These are phyloP conservation scores for Oreochromis aureus DNA, from an alignment of 2,113 vertebrate genomes.

Conservation along the genomic window DNA sequence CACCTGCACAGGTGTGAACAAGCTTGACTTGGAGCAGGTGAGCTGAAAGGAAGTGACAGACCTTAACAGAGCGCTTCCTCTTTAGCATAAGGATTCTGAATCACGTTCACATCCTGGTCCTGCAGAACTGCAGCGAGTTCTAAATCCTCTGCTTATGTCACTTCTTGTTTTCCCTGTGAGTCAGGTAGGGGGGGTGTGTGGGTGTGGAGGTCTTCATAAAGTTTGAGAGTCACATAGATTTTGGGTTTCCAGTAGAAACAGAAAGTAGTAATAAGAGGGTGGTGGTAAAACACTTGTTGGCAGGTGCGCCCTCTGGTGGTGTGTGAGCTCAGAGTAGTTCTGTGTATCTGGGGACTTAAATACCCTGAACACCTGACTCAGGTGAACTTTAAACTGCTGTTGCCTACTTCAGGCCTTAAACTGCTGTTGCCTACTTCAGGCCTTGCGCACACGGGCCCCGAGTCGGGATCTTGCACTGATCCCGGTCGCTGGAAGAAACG, in stretches of 20 bases:
- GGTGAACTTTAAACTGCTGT: background rate
- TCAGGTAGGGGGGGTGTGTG: background rate
- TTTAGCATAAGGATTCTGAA: background rate
- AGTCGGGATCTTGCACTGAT: background rate
- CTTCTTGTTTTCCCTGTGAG: background rate
- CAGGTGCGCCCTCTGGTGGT: background rate
- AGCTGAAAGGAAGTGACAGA: background rate
- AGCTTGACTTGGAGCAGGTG: background rate
- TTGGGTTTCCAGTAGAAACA: background rate
- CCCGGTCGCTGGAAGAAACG: background rate
- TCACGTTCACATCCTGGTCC: background rate
- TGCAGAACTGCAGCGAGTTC: background rate
- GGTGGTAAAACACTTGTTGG: background rate
- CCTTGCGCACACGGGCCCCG: background rate
- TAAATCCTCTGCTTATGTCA: background rate
- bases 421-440: background rate
- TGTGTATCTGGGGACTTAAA: background rate
- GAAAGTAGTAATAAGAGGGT: background rate
- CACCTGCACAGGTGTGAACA: background rate
- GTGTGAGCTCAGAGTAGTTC: background rate
- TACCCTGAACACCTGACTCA: background rate
- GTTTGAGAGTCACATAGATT: background rate
- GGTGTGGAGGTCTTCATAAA: background rate
- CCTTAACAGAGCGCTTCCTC: background rate
- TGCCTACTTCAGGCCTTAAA: background rate